Evolutionary conservation across 2,113 vertebrate genomes (phyloP).

Genomic region (Erpornis zantholeuca): DNA sequence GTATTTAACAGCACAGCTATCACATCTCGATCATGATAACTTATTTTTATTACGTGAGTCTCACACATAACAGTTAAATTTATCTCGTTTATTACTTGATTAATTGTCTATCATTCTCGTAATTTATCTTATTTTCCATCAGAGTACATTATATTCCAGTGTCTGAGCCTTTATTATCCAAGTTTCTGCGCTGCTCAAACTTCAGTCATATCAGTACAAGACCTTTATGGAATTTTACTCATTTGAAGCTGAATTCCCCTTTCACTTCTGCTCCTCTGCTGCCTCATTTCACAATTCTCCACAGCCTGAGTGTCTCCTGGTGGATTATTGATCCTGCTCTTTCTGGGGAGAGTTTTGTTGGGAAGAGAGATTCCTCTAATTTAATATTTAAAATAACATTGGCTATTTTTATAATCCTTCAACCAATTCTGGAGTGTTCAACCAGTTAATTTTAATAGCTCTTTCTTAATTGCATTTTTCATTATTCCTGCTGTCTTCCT

Average conservation of each 20-base stretch:
- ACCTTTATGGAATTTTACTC: background rate
- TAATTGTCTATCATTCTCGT: background rate
- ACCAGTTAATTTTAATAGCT: background rate
- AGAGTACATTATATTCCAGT: background rate
- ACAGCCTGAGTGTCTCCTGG: background rate
- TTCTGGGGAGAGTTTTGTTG: background rate
- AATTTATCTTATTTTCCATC: background rate
- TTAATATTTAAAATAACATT: background rate
- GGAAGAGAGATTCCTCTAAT: background rate
- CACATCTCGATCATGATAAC: background rate
- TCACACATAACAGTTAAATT: background rate
- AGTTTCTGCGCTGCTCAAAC: background rate
- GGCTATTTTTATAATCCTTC: background rate
- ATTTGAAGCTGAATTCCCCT: background rate
- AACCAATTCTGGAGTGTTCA: background rate
- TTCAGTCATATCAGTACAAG: background rate
- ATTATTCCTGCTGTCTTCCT: background rate
- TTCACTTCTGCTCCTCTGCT: background rate
- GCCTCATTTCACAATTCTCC: background rate
- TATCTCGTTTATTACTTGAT: background rate
- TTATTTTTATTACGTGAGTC: background rate
- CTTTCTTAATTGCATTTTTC: background rate
- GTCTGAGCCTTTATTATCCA: background rate
- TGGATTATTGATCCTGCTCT: background rate
- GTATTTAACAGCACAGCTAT: background rate